Evolutionary conservation across 1,140 invertebrate species (phyloP).

Genomic region (Augochlora pura): DNA sequence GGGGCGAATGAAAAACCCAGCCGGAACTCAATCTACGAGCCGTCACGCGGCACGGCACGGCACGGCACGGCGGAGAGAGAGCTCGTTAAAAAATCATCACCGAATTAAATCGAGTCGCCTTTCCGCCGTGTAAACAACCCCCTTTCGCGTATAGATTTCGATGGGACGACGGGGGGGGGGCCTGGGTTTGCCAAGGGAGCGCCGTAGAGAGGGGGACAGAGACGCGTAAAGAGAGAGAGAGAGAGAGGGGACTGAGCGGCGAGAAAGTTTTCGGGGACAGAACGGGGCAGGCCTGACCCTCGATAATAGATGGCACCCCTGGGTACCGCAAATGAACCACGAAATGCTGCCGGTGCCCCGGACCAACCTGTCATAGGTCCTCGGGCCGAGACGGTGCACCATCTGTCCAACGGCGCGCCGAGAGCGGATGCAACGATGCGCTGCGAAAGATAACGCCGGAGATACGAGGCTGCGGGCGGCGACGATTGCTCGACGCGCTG

Average conservation of each 20-base stretch:
- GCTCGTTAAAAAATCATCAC: conserved; percentile 81
- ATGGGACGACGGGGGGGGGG: conserved; percentile 1
- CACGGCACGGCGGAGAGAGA: conserved; percentile 58
- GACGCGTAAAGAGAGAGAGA: not conserved
- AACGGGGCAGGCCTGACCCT: conserved; percentile 65
- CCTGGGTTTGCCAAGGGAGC: too few species aligned
- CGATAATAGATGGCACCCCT: conserved; percentile 80
- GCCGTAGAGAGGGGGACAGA: not conserved
- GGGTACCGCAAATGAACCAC: conserved; percentile 82
- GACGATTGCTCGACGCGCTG: not conserved
- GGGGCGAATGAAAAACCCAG: conserved; percentile 34
- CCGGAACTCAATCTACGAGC: conserved; percentile 45
- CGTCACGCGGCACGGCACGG: conserved; percentile 45
- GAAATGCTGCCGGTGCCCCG: conserved; percentile 77
- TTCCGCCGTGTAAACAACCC: conserved; percentile 77
- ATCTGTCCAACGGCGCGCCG: conserved; percentile 72
- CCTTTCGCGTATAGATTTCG: conserved; percentile 60
- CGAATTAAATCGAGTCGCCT: conserved; percentile 78
- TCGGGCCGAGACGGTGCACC: conserved; percentile 66
- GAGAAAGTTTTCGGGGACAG: conserved; percentile 37
- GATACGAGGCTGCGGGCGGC: conserved; percentile 28
- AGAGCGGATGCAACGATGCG: conserved; percentile 51
- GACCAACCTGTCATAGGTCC: conserved; percentile 79
- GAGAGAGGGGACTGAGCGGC: not conserved
- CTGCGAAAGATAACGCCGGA: conserved; percentile 50